These are phyloP conservation scores for Xiphophorus couchianus DNA, from an alignment of 2,113 vertebrate genomes.

Conservation along the genomic window DNA sequence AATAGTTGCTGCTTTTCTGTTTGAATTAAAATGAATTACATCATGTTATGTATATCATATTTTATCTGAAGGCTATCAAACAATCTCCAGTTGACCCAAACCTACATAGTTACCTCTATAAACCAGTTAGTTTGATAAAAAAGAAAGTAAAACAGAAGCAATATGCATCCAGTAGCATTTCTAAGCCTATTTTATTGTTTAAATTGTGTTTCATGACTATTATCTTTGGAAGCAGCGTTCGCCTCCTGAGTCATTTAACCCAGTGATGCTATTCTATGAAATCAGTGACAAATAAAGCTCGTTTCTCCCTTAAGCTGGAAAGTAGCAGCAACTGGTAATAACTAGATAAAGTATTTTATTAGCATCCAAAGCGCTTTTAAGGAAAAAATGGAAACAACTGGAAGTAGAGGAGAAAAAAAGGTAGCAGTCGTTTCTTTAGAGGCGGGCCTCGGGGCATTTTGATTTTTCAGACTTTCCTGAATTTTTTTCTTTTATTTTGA, in stretches of 20 bases:
- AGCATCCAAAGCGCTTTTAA: background rate
- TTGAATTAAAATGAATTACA: too few relatives aligned
- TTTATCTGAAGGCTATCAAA: too few relatives aligned
- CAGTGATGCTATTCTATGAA: background rate
- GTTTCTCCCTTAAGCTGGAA: background rate
- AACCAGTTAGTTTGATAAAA: background rate
- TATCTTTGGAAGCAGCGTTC: background rate
- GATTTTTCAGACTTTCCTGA: background rate
- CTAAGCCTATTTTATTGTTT: background rate
- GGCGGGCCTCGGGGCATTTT: slow-evolving; percentile 3
- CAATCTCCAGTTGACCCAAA: too few relatives aligned
- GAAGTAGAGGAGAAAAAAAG: background rate
- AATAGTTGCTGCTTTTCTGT: too few relatives aligned
- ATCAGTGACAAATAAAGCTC: background rate
- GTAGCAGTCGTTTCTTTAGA: background rate
- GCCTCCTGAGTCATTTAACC: background rate
- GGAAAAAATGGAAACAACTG: background rate
- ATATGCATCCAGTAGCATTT: background rate
- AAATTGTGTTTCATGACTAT: background rate
- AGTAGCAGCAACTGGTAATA: background rate
- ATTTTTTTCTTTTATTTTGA: slow-evolving; percentile 10
- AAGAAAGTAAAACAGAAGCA: background rate
- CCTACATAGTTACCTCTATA: background rate
- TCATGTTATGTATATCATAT: too few relatives aligned
- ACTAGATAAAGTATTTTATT: background rate